Evolutionary conservation across 2,797 vertebrate species (phyloP).

Genomic region (Gymnothorax javanicus): DNA sequence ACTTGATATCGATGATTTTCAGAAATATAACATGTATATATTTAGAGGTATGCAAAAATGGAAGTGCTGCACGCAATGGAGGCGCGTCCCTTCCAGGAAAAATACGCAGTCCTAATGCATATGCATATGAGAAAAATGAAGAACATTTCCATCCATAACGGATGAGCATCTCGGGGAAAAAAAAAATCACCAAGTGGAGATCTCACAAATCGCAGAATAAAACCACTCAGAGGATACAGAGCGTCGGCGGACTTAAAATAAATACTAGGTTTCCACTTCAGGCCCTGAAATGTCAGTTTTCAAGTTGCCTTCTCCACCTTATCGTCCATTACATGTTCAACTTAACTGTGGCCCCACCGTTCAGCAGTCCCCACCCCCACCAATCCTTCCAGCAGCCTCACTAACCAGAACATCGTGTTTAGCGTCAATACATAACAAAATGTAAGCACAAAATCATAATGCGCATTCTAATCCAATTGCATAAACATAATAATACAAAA

Average conservation of each 20-base stretch:
- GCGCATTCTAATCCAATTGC: constrained; percentile 69
- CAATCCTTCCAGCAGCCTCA: constrained; percentile 43
- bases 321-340: constrained; percentile 75
- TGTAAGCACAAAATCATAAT: constrained; percentile 67
- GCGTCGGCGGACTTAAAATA: background rate
- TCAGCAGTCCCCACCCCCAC: constrained; percentile 41
- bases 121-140: constrained; percentile 72
- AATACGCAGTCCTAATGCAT: constrained; percentile 81
- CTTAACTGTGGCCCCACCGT: constrained; percentile 63
- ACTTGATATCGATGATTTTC: constrained; percentile 30
- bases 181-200: constrained; percentile 40
- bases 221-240: background rate
- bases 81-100: constrained; percentile 70
- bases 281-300: constrained; percentile 34
- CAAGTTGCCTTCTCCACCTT: constrained; percentile 72
- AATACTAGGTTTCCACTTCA: background rate
- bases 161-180: constrained; percentile 35
- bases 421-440: constrained; percentile 65
- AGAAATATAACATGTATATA: constrained; percentile 10
- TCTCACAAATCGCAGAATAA: background rate
- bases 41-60: constrained; percentile 19
- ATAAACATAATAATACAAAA: constrained; percentile 61
- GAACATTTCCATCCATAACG: constrained; percentile 49
- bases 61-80: constrained; percentile 55
- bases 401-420: constrained; percentile 53